Conservation (phyloP, 2,888 invertebrate genomes). For the Brenthis hecate region DNA sequence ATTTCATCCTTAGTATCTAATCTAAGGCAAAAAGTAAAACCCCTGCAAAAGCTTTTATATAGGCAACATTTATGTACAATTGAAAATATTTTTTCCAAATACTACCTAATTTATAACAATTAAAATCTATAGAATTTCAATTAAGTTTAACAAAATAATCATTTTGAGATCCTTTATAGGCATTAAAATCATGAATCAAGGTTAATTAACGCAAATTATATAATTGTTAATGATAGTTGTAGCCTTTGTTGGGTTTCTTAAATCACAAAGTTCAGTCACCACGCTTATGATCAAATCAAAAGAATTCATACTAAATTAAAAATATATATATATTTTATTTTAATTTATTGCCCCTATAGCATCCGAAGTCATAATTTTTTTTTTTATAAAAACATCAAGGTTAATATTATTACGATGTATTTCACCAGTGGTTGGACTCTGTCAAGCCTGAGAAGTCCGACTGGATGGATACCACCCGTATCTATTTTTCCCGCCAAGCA, state of each 20-base stretch:
- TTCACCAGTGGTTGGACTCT: no score
- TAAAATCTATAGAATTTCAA: conserved; percentile 28
- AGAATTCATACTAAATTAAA: no score
- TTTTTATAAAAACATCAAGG: no score
- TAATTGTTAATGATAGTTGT: neutral
- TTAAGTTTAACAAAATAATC: conserved; percentile 17
- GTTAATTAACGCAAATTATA: conserved; percentile 11
- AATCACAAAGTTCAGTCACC: conserved; percentile 14
- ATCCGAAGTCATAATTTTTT: no score
- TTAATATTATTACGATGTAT: no score
- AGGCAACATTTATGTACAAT: conserved; percentile 7
- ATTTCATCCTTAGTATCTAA: conserved; percentile 3
- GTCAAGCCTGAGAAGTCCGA: no score
- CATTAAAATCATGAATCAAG: conserved; percentile 13
- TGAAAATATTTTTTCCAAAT: conserved; percentile 8
- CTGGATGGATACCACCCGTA: no score
- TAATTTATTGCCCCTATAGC: no score
- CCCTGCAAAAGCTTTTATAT: conserved; percentile 6
- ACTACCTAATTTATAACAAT: conserved; percentile 25
- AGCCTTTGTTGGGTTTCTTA: conserved; percentile 12
- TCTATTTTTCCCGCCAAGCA: no score
- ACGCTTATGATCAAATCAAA: neutral
- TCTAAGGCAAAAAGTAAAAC: conserved; percentile 16
- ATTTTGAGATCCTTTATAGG: conserved; percentile 29
- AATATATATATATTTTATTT: no score